Percentiles rank a stretch among this genome's conserved stretches.
Conservation (phyloP, 2,888 invertebrate genomes). For the Euclidia mi region DNA sequence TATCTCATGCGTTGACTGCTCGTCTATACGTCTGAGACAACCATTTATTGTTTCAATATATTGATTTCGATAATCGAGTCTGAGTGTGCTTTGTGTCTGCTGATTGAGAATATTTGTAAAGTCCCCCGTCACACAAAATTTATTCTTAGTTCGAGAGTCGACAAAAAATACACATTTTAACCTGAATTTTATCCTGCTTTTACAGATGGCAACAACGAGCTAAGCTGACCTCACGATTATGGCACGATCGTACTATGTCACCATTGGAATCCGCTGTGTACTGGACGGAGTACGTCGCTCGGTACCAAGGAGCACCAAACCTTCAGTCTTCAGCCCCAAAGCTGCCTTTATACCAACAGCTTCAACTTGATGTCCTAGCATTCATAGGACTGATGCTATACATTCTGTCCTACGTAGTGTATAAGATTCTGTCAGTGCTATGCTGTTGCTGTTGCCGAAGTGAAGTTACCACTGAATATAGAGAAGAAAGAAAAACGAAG, state of each 20-base stretch:
- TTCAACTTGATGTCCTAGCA: constrained; percentile 81
- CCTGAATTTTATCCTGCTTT: neutral
- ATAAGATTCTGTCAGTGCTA: constrained; percentile 73
- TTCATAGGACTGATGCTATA: constrained; percentile 76
- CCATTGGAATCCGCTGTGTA: constrained; percentile 89
- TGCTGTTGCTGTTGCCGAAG: constrained; percentile 78
- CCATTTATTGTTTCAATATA: too few species aligned
- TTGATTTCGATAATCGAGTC: too few species aligned
- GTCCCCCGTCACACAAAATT: too few species aligned
- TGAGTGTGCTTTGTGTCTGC: too few species aligned
- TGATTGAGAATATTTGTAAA: too few species aligned
- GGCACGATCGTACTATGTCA: constrained; percentile 87
- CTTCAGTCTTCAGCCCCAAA: constrained; percentile 74
- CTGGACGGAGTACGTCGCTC: constrained; percentile 90
- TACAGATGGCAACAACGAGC: constrained; percentile 80
- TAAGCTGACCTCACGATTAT: constrained; percentile 81
- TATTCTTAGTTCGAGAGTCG: too few species aligned
- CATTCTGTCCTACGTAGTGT: constrained; percentile 71
- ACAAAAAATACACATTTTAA: too few species aligned
- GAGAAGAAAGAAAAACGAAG: constrained; percentile 74
- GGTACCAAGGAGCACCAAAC: constrained; percentile 82
- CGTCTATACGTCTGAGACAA: too few species aligned
- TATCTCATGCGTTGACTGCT: too few species aligned
- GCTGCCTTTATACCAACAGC: constrained; percentile 77
- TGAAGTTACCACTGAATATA: constrained; percentile 49